These are phyloP conservation scores for Struthio camelus DNA, from an alignment of 2,113 vertebrate species.

Conservation along the genomic window DNA sequence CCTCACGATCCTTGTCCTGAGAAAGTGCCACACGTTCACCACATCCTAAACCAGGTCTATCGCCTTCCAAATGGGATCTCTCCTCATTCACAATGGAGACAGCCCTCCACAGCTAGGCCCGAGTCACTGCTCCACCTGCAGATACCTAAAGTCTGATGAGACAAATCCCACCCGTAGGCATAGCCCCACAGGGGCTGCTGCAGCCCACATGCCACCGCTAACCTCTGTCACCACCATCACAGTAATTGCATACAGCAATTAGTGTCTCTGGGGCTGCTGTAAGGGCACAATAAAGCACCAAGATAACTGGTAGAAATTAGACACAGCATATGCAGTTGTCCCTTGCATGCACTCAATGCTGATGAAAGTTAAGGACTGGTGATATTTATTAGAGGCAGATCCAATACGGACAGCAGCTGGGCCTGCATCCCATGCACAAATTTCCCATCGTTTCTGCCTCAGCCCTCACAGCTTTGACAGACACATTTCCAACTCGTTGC, in stretches of 20 bases:
- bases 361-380: background rate
- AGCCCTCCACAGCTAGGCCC: background rate
- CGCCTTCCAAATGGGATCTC: background rate
- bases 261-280: background rate
- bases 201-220: rapidly evolving
- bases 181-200: background rate
- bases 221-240: background rate
- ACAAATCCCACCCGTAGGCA: rapidly evolving
- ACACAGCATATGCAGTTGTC: background rate
- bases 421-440: background rate
- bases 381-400: background rate
- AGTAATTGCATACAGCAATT: background rate
- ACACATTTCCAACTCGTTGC: background rate
- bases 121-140: background rate
- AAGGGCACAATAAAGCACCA: background rate
- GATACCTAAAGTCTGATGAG: background rate
- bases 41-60: background rate
- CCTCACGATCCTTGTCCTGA: background rate
- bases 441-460: background rate
- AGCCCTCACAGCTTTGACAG: background rate
- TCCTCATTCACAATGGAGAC: background rate
- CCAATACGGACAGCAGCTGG: background rate
- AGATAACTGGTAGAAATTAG: background rate
- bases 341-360: background rate
- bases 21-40: background rate